Evolutionary conservation across 2,113 vertebrate genomes (phyloP).

Genomic region (Labrus mixtus): DNA sequence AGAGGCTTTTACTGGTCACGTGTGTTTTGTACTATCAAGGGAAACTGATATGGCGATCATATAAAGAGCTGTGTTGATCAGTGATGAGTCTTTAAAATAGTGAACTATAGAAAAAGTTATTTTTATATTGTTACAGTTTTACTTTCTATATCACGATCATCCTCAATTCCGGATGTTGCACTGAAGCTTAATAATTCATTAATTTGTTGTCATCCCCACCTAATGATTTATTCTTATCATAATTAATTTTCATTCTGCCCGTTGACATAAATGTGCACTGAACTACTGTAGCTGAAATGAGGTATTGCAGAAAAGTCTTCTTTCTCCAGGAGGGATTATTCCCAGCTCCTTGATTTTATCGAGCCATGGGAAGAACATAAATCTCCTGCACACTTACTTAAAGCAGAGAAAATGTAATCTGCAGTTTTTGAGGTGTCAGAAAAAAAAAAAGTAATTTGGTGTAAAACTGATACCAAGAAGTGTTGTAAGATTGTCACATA

Average conservation of each 20-base stretch:
- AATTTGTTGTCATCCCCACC: neutral
- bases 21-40: constrained; percentile 15
- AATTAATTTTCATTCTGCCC: constrained; percentile 40
- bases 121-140: neutral
- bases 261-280: constrained; percentile 13
- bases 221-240: constrained; percentile 42
- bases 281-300: constrained; percentile 35
- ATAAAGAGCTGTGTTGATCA: neutral
- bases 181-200: constrained; percentile 20
- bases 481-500: constrained; percentile 10
- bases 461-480: constrained; percentile 10
- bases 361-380: constrained; percentile 44
- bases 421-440: constrained; percentile 28
- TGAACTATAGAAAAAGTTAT: neutral
- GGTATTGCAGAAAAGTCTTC: constrained; percentile 53
- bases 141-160: neutral
- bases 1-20: constrained; percentile 1
- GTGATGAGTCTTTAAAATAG: neutral
- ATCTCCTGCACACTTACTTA: constrained; percentile 48
- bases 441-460: constrained; percentile 5
- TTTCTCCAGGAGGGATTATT: constrained; percentile 38
- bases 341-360: constrained; percentile 51
- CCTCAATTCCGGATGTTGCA: constrained; percentile 7
- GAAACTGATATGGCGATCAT: constrained; percentile 21
- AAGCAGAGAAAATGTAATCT: constrained; percentile 30